phyloP scores from a whole-genome alignment of 2,113 vertebrate species.

The Planiliza haematocheilus region DNA sequence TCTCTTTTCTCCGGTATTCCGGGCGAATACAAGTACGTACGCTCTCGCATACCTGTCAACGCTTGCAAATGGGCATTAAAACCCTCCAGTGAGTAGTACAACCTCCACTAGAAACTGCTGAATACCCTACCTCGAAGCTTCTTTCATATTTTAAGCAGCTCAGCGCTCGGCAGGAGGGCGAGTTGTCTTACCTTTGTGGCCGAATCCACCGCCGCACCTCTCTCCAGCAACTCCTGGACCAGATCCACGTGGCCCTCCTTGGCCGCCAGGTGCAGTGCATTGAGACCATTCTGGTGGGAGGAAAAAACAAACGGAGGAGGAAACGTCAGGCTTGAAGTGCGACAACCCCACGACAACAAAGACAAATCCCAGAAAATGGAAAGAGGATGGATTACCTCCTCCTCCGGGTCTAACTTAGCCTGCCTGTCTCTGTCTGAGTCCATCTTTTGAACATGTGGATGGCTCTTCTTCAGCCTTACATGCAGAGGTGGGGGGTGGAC shows the following conservation, averaged over 20 bases:
- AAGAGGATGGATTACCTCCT: slow-evolving; percentile 50
- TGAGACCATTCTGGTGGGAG: slow-evolving; percentile 95
- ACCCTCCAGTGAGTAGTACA: fast-evolving
- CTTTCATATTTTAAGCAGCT: not conserved
- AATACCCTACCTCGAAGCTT: fast-evolving
- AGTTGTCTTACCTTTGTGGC: slow-evolving; percentile 90
- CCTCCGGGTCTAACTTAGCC: slow-evolving; percentile 4
- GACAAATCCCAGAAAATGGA: not conserved
- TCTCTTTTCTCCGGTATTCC: too few species aligned
- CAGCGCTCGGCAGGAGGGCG: not conserved
- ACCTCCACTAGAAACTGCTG: not conserved
- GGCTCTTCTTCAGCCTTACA: not conserved
- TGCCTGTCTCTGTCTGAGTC: slow-evolving; percentile 18
- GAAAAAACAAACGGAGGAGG: not conserved
- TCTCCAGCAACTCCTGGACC: slow-evolving; percentile 95
- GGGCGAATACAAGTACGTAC: too few species aligned
- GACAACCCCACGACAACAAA: not conserved
- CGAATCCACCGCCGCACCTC: slow-evolving; percentile 92
- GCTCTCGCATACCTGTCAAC: too few species aligned
- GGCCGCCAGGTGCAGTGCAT: slow-evolving; percentile 95
- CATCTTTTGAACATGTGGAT: slow-evolving; percentile 2
- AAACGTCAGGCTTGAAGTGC: slow-evolving; percentile 21
- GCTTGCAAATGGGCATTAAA: not conserved
- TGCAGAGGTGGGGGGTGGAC: not conserved
- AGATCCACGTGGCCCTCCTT: slow-evolving; percentile 97